Conservation (phyloP, 1,140 invertebrate species). For the Venturia canescens region DNA sequence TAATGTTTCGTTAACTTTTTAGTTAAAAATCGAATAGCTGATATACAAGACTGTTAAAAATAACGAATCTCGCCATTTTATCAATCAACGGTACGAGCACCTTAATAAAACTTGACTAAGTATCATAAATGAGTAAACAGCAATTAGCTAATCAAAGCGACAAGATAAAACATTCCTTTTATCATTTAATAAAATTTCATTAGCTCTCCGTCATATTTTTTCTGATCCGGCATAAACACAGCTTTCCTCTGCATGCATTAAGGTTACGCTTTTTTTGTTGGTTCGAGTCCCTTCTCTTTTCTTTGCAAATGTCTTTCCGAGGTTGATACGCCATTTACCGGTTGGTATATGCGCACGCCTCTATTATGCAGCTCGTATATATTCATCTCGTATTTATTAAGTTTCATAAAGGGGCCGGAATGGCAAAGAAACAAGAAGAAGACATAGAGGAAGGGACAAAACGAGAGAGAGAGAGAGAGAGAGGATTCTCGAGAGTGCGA, state of each 20-base stretch:
- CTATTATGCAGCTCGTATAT: constrained; percentile 52
- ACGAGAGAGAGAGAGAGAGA: not conserved
- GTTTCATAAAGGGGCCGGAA: constrained; percentile 73
- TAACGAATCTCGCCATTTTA: too few species aligned
- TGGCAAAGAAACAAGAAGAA: constrained; percentile 63
- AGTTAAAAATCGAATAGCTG: too few species aligned
- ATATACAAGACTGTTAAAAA: too few species aligned
- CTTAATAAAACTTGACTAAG: not conserved
- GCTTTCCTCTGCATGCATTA: not conserved
- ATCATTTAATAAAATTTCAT: too few species aligned
- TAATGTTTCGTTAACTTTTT: too few species aligned
- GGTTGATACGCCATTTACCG: not conserved
- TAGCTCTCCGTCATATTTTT: not conserved
- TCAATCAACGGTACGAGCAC: too few species aligned
- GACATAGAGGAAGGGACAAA: not conserved
- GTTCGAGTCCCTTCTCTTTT: not conserved
- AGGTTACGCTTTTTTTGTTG: not conserved
- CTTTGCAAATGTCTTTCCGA: constrained; percentile 5
- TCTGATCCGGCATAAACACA: not conserved
- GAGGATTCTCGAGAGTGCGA: not conserved
- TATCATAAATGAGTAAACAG: not conserved
- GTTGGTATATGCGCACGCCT: not conserved
- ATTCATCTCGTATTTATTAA: constrained; percentile 77
- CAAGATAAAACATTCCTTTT: not conserved
- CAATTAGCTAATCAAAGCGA: not conserved